Evolutionary conservation across 2,113 vertebrate genomes (phyloP).

Genomic region (Aviceda subcristata): DNA sequence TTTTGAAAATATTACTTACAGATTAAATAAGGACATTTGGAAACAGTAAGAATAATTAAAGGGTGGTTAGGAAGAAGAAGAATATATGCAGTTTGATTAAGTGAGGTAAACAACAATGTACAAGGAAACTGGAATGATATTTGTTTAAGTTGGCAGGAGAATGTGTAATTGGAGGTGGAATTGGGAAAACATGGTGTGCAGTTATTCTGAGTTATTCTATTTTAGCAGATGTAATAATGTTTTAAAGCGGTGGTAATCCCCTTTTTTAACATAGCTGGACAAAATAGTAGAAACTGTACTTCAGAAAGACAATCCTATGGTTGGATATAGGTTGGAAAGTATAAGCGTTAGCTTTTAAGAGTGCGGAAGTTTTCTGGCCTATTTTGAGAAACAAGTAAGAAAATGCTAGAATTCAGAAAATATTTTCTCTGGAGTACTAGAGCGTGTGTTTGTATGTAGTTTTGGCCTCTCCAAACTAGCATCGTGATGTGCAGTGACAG

Average conservation of each 20-base stretch:
- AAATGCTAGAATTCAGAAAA: neutral
- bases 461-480: neutral
- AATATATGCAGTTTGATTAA: neutral
- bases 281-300: neutral
- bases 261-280: neutral
- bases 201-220: neutral
- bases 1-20: neutral
- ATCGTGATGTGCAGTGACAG: neutral
- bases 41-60: neutral
- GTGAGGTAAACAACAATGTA: neutral
- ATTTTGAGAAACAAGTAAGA: neutral
- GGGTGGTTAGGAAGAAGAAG: neutral
- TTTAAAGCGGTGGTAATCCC: neutral
- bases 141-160: conserved; percentile 1
- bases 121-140: neutral
- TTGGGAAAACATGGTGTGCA: neutral
- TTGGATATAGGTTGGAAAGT: neutral
- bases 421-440: neutral
- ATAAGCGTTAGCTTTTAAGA: neutral
- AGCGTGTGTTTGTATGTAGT: neutral
- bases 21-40: neutral
- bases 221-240: neutral
- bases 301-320: neutral
- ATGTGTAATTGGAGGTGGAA: neutral
- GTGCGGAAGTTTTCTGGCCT: neutral